phyloP scores from a whole-genome alignment of 2,888 invertebrate genomes.

The Chaetogeoica ovagalla region DNA sequence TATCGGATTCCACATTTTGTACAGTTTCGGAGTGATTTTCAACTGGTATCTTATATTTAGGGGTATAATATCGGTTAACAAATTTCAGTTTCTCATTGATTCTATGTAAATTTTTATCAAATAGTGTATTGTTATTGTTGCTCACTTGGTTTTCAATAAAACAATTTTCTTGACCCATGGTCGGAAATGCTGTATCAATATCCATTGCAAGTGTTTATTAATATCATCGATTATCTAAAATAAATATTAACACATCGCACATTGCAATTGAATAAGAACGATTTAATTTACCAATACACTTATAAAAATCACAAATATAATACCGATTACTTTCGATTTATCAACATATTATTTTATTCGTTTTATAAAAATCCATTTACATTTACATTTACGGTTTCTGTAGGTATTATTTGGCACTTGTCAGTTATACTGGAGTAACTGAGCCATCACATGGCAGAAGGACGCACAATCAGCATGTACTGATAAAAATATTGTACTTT shows the following conservation, averaged over 20 bases:
- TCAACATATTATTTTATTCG: too few species aligned
- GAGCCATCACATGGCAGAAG: too few species aligned
- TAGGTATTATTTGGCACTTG: too few species aligned
- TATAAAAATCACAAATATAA: too few species aligned
- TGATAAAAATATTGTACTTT: too few species aligned
- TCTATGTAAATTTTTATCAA: constrained; percentile 25
- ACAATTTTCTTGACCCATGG: background rate
- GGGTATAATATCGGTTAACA: constrained; percentile 31
- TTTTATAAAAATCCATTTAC: too few species aligned
- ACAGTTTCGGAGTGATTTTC: background rate
- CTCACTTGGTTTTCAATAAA: background rate
- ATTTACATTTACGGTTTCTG: too few species aligned
- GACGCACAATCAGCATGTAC: too few species aligned
- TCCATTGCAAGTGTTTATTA: background rate
- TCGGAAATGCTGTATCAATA: background rate
- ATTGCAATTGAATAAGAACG: background rate
- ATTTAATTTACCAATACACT: too few species aligned
- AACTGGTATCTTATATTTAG: background rate
- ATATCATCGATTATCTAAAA: background rate
- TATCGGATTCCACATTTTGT: background rate
- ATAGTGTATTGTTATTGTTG: constrained; percentile 1
- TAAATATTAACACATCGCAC: background rate
- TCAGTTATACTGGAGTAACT: too few species aligned
- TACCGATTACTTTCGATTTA: too few species aligned
- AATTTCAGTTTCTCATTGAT: background rate